These are phyloP conservation scores for Pangasius larnaudii DNA, from an alignment of 2,797 vertebrate species.

Conservation along the genomic window DNA sequence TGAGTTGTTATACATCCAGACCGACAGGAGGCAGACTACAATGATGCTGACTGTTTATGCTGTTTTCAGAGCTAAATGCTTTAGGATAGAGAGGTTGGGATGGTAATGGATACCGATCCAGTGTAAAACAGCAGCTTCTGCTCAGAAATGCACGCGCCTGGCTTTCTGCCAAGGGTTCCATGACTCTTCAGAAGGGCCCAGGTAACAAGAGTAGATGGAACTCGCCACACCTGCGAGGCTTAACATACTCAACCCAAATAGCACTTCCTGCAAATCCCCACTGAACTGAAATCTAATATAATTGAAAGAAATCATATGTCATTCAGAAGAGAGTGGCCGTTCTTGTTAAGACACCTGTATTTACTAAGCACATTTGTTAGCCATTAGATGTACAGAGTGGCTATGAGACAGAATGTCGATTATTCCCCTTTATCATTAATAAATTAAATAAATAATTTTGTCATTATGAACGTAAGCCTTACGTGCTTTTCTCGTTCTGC, in stretches of 20 bases:
- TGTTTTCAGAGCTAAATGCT: slow-evolving; percentile 22
- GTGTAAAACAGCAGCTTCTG: slow-evolving; percentile 6
- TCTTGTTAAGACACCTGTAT: slow-evolving; percentile 5
- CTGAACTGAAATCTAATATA: slow-evolving; percentile 33
- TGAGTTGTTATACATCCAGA: slow-evolving; percentile 43
- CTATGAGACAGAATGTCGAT: neutral
- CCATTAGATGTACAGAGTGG: neutral
- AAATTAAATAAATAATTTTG: neutral
- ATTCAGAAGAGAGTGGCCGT: slow-evolving; percentile 1
- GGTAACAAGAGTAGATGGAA: slow-evolving; percentile 26
- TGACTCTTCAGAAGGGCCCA: slow-evolving; percentile 25
- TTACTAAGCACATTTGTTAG: slow-evolving; percentile 5
- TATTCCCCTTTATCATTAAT: neutral
- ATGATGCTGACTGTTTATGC: neutral
- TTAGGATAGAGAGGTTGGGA: neutral
- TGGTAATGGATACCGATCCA: neutral
- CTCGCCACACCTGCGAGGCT: slow-evolving; percentile 26
- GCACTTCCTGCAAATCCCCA: slow-evolving; percentile 8
- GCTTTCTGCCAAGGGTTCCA: slow-evolving; percentile 19
- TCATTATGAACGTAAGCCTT: neutral
- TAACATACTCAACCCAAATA: slow-evolving; percentile 39
- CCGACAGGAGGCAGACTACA: slow-evolving; percentile 44
- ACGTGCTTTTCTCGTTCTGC: neutral
- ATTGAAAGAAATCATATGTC: slow-evolving; percentile 20
- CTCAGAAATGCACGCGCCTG: slow-evolving; percentile 12